Conservation (phyloP, 1,140 invertebrate genomes). For the Drosophila pectinifera region DNA sequence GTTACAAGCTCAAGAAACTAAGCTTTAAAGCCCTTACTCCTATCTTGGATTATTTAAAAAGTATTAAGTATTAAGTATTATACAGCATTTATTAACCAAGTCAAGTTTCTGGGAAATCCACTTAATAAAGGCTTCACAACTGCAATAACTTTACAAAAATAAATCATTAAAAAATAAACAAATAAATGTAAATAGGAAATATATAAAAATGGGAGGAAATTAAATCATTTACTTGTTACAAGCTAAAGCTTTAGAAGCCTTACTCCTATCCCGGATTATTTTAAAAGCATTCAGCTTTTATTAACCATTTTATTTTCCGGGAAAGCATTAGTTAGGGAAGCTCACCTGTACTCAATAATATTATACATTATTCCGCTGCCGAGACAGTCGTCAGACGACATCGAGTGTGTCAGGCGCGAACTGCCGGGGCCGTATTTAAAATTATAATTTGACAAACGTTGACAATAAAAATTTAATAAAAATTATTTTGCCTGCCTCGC, state of each 20-base stretch:
- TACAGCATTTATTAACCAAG: no score
- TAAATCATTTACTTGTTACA: no score
- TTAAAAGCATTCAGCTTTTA: not conserved
- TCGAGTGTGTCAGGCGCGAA: conserved; percentile 9
- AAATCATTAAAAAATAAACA: no score
- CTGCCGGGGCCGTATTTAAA: conserved; percentile 47
- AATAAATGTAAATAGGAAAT: no score
- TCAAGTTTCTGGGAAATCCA: not conserved
- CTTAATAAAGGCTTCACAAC: not conserved
- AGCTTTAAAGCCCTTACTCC: no score
- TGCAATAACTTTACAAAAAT: no score
- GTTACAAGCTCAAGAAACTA: no score
- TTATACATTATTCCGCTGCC: conserved; percentile 42
- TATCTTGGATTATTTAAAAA: no score
- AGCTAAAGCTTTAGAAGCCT: no score
- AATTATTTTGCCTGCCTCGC: conserved; percentile 45
- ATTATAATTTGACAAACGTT: conserved; percentile 73
- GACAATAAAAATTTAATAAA: conserved; percentile 77
- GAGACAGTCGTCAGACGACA: conserved; percentile 62
- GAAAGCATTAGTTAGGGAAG: not conserved
- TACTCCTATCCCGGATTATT: not conserved
- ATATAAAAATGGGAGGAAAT: no score
- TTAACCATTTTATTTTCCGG: no score
- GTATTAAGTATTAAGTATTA: no score
- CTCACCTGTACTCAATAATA: conserved; percentile 15